phyloP scores from a whole-genome alignment of 2,797 vertebrate species.

The Mallotus villosus region DNA sequence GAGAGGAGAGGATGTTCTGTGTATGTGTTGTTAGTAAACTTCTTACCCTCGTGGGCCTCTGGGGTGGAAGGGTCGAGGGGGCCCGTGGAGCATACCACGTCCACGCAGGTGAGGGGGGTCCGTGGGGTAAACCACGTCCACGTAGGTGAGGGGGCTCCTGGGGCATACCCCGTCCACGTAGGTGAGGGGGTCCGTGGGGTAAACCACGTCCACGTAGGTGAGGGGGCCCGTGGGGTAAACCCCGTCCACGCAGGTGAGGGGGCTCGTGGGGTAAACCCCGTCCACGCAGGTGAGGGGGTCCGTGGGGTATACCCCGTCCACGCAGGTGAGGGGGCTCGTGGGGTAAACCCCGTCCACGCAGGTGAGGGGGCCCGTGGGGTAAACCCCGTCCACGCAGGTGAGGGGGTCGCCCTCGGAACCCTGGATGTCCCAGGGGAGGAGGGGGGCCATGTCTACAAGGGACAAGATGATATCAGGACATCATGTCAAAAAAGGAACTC shows the following conservation, averaged over 20 bases:
- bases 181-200: constrained; percentile 65
- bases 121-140: no score
- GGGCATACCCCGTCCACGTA: constrained; percentile 58
- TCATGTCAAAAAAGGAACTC: neutral
- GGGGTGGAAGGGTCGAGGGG: constrained; percentile 66
- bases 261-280: no score
- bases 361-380: constrained; percentile 63
- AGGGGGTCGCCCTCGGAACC: constrained; percentile 71
- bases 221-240: no score
- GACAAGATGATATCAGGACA: neutral
- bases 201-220: constrained; percentile 62
- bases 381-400: constrained; percentile 64
- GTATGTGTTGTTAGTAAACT: constrained; percentile 23
- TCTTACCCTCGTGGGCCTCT: constrained; percentile 76
- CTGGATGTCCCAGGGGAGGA: constrained; percentile 67
- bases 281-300: constrained; percentile 61
- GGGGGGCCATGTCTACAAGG: constrained; percentile 63
- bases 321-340: constrained; percentile 65
- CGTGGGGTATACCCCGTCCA: no score
- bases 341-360: constrained; percentile 58
- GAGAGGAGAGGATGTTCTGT: constrained; percentile 30
- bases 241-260: constrained; percentile 61
- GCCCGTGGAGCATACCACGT: constrained; percentile 62
- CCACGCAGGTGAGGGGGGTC: constrained; percentile 64
- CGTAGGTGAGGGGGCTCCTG: constrained; percentile 65